Evolutionary conservation across 2,113 vertebrate genomes (phyloP), one percentile per base, ranked within the genome.

Genomic region (Notothenia coriiceps): DNA sequence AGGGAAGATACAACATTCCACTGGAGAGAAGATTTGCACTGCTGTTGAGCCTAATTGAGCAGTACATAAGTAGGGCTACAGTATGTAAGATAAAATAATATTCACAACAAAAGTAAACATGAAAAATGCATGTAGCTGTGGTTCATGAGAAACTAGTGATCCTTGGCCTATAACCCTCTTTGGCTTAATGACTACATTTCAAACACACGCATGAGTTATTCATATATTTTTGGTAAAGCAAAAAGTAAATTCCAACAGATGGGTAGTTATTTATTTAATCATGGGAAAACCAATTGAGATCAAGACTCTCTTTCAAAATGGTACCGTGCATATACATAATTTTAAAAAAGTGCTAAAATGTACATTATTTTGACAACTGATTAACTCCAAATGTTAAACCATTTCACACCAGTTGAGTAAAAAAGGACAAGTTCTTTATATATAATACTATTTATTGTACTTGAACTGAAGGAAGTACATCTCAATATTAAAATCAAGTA

Each of bases 1-100:
- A 77, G 44, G 46, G 50, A 69, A 46, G 15, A 18, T n/a, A 54
- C 29, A 44, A 49, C 71, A 56, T 70, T 78, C 46, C 61, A 57
- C 29, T 7, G 22, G 17, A 70, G 29, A 17, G 43, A 62, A 40
- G 33, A 69, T 68, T 73, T 40, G 20, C 46, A 20, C 63, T 22
- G 50, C 25, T 40, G 47, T 64, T 43, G 51, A 64, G 29, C 67
- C 35, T 71, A 62, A 70, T 33, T 12, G 12, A 69, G 25, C 43
- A 13, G 59, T 35, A 61, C 25, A 59, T 29, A 80, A 55, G 60
- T 46, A 57, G 29, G 47, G 60, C 4, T 44, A 12, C 54, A 7
- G 50, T n/a, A 14, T 29, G 13, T 54, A 20, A 60, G 47, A 72
- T 49, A 52, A 46, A 2, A 22, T 56, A 25, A 66, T 63, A 40